Conservation (phyloP, 2,797 vertebrate genomes). For the Geotrypetes seraphini region DNA sequence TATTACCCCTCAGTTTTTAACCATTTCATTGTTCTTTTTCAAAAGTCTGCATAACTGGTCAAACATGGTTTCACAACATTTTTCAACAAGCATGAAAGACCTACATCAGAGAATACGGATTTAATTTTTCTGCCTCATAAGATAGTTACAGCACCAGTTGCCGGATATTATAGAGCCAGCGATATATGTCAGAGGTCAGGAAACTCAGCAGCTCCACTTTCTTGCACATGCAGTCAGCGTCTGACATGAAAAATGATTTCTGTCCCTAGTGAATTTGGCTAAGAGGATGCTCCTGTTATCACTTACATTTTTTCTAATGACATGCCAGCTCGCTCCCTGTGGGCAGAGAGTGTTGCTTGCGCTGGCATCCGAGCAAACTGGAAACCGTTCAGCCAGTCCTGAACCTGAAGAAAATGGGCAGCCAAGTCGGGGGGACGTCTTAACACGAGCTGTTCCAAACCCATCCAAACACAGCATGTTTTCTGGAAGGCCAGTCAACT, state of each 20-base stretch:
- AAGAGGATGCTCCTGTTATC: slow-evolving; percentile 12
- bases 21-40: no score
- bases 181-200: no score
- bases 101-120: no score
- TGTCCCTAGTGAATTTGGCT: slow-evolving; percentile 17
- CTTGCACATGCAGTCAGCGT: slow-evolving; percentile 8
- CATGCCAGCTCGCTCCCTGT: background rate
- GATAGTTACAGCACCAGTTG: no score
- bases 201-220: slow-evolving; percentile 14
- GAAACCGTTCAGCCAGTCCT: background rate
- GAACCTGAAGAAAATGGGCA: slow-evolving; percentile 2
- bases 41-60: no score
- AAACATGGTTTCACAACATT: no score
- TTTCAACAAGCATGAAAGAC: no score
- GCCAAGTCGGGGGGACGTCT: slow-evolving; percentile 11
- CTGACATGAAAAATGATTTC: slow-evolving; percentile 39
- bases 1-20: no score
- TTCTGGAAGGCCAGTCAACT: background rate
- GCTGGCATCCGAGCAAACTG: background rate
- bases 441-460: background rate
- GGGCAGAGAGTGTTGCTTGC: background rate
- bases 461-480: background rate
- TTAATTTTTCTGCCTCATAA: no score
- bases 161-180: no score
- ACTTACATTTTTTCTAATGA: background rate